Base-by-base conservation (phyloP, 2,113 vertebrate genomes). In the Carlito syrichta region DNA sequence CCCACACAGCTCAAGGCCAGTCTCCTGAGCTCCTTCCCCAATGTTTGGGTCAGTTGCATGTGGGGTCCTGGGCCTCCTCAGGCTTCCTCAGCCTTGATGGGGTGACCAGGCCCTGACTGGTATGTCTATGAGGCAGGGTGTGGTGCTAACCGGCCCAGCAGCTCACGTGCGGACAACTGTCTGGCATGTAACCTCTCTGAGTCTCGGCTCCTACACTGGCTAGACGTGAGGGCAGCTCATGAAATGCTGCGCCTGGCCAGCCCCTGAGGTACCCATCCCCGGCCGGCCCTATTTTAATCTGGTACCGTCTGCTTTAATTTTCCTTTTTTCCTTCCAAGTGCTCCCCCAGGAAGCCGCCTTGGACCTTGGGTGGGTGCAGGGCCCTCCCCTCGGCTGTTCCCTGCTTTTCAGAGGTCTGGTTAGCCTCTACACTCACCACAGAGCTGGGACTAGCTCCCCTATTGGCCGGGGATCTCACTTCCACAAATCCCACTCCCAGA, bases 21-120 rank as follows among this genome's bases (percentile, higher is more conserved):
- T 38, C 60, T 69, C 73, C 88, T 43, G 81, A 6, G 1, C 43
- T 38, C 40, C 2, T 2, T 8, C 12, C n/a, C 1, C 0, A 0
- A 19, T 0, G 3, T 0, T 30, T 13, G 50, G 52, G 3, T 30
- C 17, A 27, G 50, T 43, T 35, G 52, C 17, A 23, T 1, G 0
- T 10, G 78, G 35, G 19, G 5, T 16, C 35, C 27, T 56, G 30
- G 58, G 0, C 2, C 2, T 27, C 50, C 58, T 50, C 17, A 19
- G 3, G 13, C 14, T 22, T 20, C 66, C 69, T 13, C 43, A 30
- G 7, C 40, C 69, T n/a, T 16, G 30, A 66, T 35, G 32, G 16
- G 32, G 63, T 66, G 63, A 30, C 69, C 69, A 27, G 12, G 58
- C n/a, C 17, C 7, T 3, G 25, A 25, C 30, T 32, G 20, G 38